Conservation (phyloP, 2,113 vertebrate genomes). For the Antidorcas marsupialis region DNA sequence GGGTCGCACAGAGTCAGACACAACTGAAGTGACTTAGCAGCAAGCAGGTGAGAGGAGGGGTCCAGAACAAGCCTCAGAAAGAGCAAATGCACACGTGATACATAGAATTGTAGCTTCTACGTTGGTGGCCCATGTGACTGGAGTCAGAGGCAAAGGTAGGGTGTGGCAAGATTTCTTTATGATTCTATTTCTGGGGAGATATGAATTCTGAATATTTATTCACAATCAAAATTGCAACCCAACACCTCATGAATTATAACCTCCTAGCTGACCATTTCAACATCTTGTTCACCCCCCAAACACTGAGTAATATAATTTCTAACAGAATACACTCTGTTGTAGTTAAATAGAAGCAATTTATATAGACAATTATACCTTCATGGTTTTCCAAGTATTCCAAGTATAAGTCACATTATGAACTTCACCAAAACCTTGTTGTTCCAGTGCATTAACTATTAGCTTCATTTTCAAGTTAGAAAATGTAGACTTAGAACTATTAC, state of each 20-base stretch:
- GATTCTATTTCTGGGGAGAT: neutral
- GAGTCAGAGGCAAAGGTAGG: neutral
- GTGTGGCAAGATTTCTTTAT: neutral
- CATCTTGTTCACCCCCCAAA: neutral
- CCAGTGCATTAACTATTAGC: neutral
- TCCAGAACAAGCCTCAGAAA: neutral
- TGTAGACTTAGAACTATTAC: neutral
- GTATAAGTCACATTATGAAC: neutral
- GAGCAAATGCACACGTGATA: neutral
- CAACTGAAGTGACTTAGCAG: too few relatives aligned
- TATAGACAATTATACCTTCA: neutral
- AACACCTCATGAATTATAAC: neutral
- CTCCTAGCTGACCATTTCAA: neutral
- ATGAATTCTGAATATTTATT: neutral
- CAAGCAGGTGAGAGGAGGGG: neutral
- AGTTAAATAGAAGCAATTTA: neutral
- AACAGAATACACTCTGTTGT: neutral
- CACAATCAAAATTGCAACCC: neutral
- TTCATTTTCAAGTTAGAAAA: neutral
- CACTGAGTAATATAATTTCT: neutral
- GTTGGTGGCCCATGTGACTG: neutral
- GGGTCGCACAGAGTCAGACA: too few relatives aligned
- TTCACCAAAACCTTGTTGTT: neutral
- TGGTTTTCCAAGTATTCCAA: neutral
- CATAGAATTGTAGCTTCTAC: neutral